Evolutionary conservation across 2,797 vertebrate species (phyloP), one percentile per base, ranked within the genome.

Genomic region (Pangasius djambal): DNA sequence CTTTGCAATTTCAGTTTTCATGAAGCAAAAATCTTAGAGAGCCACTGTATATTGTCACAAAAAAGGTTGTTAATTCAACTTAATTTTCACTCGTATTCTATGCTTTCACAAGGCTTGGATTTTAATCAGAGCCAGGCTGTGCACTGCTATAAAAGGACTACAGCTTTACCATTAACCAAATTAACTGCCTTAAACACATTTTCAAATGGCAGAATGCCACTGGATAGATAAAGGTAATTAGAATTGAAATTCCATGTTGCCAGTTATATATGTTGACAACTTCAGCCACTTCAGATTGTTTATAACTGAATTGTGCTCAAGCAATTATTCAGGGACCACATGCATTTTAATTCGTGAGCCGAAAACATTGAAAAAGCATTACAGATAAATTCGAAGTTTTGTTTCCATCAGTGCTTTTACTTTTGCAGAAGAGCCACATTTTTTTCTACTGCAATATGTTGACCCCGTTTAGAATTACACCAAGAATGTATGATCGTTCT

Each of bases 341-440:
- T 6, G 18, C 4, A 20, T 15, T 59, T 59, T 59, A 18, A 44
- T 44, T 59, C 18, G 1, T 59, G 22, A 63, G 8, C 4, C 31
- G n/a, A 69, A 69, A 69, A 34, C 4, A n/a, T 10, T 65, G 63
- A 69, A 69, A 34, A 69, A 67, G 13, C n/a, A 31, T 69, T 13
- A 69, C 15, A 34, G 65, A 31, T 69, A 16, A 2, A 31, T 69
- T 69, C 4, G 13, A 15, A n/a, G 65, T 67, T 67, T 67, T 67
- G 9, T 10, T 31, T 63, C 6, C 61, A 63, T 67, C 3, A 67
- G 7, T 3, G n/a, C 13, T 16, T 31, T 87, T 55, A 88, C 59
- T 61, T 74, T 86, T 86, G 69, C 34, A 86, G 86, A 86, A 57
- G 22, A 55, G 4, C 28, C 65, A 31, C 9, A 13, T 67, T 69